phyloP scores from a whole-genome alignment of 2,797 vertebrate genomes.

The Taenioides sp. region DNA sequence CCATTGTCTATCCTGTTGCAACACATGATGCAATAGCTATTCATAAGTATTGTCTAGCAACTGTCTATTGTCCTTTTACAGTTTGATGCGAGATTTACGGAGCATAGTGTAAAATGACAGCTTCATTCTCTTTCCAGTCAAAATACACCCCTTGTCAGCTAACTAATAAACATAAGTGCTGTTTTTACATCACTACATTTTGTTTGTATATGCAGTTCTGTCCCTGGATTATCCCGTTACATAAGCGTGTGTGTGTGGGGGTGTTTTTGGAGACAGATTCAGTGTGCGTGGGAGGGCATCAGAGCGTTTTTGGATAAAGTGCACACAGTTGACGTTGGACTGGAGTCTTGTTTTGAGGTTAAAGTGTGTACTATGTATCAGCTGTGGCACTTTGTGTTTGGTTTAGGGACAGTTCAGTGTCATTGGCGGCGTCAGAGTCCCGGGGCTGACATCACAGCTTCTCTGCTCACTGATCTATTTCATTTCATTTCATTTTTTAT shows the following conservation, averaged over 20 bases:
- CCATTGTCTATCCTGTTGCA: background rate
- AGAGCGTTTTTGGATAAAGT: slow-evolving; percentile 30
- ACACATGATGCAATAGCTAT: slow-evolving; percentile 3
- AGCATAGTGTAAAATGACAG: background rate
- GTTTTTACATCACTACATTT: slow-evolving; percentile 31
- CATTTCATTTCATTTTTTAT: too few relatives aligned
- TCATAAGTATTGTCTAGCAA: background rate
- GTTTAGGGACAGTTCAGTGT: slow-evolving; percentile 47
- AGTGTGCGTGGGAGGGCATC: slow-evolving; percentile 47
- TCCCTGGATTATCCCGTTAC: slow-evolving; percentile 57
- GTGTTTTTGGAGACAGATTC: slow-evolving; percentile 43
- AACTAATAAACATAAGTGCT: background rate
- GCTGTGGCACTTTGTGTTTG: slow-evolving; percentile 55
- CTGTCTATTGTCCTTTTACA: background rate
- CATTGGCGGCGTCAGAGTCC: slow-evolving; percentile 48
- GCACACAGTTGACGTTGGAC: slow-evolving; percentile 23
- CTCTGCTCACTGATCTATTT: slow-evolving; percentile 17
- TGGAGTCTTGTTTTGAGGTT: slow-evolving; percentile 40
- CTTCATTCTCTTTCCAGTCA: background rate
- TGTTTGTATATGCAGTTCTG: slow-evolving; percentile 25
- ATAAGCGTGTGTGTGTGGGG: slow-evolving; percentile 40
- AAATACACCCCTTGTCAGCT: background rate
- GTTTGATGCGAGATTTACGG: background rate
- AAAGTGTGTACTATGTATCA: slow-evolving; percentile 53
- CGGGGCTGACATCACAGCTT: slow-evolving; percentile 53